Evolutionary conservation across 2,888 invertebrate genomes (phyloP), one percentile per base, ranked within the genome.

Genomic region (Alloplasta piceator): DNA sequence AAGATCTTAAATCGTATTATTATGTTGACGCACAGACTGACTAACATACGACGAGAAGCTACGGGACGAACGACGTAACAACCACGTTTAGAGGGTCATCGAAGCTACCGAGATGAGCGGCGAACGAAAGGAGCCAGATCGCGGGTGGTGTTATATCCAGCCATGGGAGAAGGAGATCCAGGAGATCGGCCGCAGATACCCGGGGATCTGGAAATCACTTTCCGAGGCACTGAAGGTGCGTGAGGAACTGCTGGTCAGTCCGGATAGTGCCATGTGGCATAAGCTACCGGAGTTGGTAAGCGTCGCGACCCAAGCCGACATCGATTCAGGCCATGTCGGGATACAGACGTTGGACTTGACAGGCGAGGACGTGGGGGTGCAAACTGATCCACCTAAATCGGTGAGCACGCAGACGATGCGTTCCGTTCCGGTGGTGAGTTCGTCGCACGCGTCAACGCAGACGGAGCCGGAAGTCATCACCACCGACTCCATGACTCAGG

Each of bases 121-220:
- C 43, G 50, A 86, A 0, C 26, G 26, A 3, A 83, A 86, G 68
- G 84, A 86, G 14, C 86, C 88, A 0, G 67, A 85, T 0, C 85
- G 86, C 0, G 50, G 82, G 0, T 77, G 82, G 0, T 84, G 84
- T 14, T 85, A 80, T 79, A 52, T 83, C 0, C 82, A 86, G 7
- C 41, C 83, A 0, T 12, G 36, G 0, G 74, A 82, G 5, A n/a
- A 83, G 0, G 43, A 70, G 9, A 70, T 26, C n/a, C 1, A 43
- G 43, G 43, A 43, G 43, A 43, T 43, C 4, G 43, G 10, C 43
- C 2, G 1, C 43, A 1, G 43, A 1, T 43, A 43, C 43, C 43
- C 43, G 7, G 43, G 43, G 4, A 43, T 43, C 1, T 43, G 43
- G 43, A 10, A 43, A 43, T 9, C 43, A 4, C 4, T 43, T 1